Evolutionary conservation across 2,888 invertebrate species (phyloP), one percentile per base, ranked within the genome.

Genomic region (Anodontia alba): DNA sequence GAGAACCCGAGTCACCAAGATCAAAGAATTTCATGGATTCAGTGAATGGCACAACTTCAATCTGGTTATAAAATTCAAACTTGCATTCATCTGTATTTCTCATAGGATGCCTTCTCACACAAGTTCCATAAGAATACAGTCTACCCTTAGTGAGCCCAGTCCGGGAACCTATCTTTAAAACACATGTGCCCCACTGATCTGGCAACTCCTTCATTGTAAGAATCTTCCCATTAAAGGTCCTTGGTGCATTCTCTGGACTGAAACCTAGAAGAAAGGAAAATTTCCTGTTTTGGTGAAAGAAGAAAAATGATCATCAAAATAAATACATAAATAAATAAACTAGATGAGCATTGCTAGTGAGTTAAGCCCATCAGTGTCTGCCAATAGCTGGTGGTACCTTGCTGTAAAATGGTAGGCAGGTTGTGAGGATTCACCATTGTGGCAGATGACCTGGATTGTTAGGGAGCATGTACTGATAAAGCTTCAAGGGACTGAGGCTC

Each of bases 1-100:
- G 38, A 36, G 73, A 31, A 23, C 82, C 82, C 1, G 82, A 82
- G 29, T 82, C 82, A 43, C 82, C 82, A 29, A 67, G 49, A 36
- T 73, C 73, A 54, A 76, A 82, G 62, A 82, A 79, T 36, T 70
- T 69, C 42, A 23, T n/a, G 3, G 73, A 38, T 31, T 42, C 15
- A 36, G 26, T 71, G 3, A 23, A 7, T 29, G 78, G 49, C 0
- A 42, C 2, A 8, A 81, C 43, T 36, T 81, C 81, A 26, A 81
- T 23, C 72, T 81, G 81, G 57, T 75, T 71, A 26, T 46, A 72
- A 12, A 80, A 51, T 23, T 73, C 77, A 3, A 31, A 0, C 3
- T 1, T 8, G 17, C 31, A 15, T 23, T 67, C 57, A 15, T 51
- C 67, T 15, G 33, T 49, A 38, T 49, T 26, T 17, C 17, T n/a